Evolutionary conservation across 1,140 invertebrate genomes (phyloP), one percentile per base, ranked within the genome.

Genomic region (Cydia strobilella): DNA sequence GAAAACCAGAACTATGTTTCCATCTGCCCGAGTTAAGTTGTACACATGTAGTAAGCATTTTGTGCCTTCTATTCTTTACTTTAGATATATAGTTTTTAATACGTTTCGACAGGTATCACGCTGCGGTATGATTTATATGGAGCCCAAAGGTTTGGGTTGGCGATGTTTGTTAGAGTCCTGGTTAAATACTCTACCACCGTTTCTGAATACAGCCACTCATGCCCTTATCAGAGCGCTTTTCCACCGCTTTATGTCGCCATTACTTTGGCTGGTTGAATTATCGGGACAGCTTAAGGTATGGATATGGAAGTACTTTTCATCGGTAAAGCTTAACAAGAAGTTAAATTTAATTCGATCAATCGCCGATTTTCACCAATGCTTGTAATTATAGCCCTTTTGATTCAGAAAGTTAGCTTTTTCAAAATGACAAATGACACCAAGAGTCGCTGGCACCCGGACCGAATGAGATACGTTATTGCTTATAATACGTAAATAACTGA

Each of bases 81-180:
- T 35, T 51, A 39, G 35, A 10, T 39, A 48, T 15, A 48, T 48
- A 15, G 45, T 48, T 48, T 18, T 18, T 6, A 51, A 51, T 51
- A 51, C 35, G 35, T 48, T 51, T 59, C 23, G 6, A 23, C 54
- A 94, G 94, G 94, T 98, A 2, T 99, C 98, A 0, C 95, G 98
- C 20, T 99, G 98, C 94, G 98, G 98, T 74, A 99, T 99, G 97
- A 98, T 99, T 80, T 99, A 99, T 87, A 96, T 99, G 97, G 98
- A 99, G 86, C 98, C 98, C 0, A 93, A 94, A n/a, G 95, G 96
- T 0, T 91, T 99, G 9, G 98, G 98, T 3, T 99, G 98, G 98
- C 95, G 97, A 76, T 97, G 97, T 3, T 82, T 99, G n/a, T 89
- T 99, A 20, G 94, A 95, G 72, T 98, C 98, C 0, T 99, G 98